Evolutionary conservation across 2,888 invertebrate genomes (phyloP), one percentile per base, ranked within the genome.

Genomic region (Drosophila mimetica): DNA sequence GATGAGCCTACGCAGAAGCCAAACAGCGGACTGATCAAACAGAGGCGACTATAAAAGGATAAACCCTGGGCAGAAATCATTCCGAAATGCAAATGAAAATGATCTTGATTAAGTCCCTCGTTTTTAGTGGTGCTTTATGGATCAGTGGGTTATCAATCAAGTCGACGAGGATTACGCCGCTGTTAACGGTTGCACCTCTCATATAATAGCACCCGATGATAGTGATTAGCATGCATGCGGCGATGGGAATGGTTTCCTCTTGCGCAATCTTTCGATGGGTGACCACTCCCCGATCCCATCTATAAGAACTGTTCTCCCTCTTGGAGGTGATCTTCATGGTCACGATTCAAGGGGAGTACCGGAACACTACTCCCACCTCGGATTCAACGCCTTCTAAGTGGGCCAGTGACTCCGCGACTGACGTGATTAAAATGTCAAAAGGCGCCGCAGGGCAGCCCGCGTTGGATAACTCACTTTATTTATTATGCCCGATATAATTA

Each of bases 361-460:
- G 18, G 32, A 52, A 8, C 32, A 22, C 41, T 22, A 32, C 51
- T 47, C 46, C 51, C 39, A 58, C 59, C 37, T 50, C 54, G 25
- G 6, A 14, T 28, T 25, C 47, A 25, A 76, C 74, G 79, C 67
- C 66, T 59, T 54, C 52, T 57, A 86, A 80, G 64, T 86, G 76
- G 84, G 86, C 81, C 86, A 84, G 39, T 32, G 60, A 63, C 48
- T 63, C 28, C 48, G 58, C 69, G 76, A 53, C 80, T 61, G 71
- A 79, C 85, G 81, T 79, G 84, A 81, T 81, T 84, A 77, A 76
- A 86, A 79, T 84, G 71, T 81, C 85, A 84, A 81, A 79, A 41
- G 51, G 58, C 55, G 47, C 67, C 53, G 39, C 50, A 42, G 48
- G 69, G 63, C 55, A 59, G 60, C 41, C 69, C 48, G 70, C 48